Conservation (phyloP, 2,113 vertebrate genomes). For the Piliocolobus tephrosceles region DNA sequence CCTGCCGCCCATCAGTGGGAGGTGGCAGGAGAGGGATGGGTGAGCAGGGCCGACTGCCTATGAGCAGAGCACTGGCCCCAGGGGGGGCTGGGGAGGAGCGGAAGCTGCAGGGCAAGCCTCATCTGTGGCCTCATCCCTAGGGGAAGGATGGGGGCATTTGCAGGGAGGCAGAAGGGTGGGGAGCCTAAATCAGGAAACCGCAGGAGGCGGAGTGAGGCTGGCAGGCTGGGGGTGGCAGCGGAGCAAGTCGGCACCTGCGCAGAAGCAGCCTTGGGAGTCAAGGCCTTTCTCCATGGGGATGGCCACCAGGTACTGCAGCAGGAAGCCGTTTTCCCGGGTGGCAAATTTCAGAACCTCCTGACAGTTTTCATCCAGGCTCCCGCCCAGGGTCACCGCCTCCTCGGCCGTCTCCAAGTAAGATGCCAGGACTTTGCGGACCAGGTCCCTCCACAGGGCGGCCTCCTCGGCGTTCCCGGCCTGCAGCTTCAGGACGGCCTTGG, state of each 20-base stretch:
- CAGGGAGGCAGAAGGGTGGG: background rate
- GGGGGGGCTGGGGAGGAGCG: background rate
- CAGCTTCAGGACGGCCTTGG: slow-evolving; percentile 89
- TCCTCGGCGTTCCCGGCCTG: slow-evolving; percentile 88
- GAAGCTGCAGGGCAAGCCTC: background rate
- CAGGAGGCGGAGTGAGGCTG: background rate
- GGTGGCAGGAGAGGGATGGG: background rate
- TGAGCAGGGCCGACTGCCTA: background rate
- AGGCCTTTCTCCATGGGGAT: slow-evolving; percentile 93
- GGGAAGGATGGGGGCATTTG: background rate
- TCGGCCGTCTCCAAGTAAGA: slow-evolving; percentile 91
- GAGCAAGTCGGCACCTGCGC: slow-evolving; percentile 88
- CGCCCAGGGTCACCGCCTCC: slow-evolving; percentile 82
- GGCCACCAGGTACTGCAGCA: slow-evolving; percentile 90
- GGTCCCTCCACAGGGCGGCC: slow-evolving; percentile 89
- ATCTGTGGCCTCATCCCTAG: too few species aligned
- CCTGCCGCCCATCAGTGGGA: background rate
- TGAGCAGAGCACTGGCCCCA: background rate
- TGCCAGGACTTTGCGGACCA: slow-evolving; percentile 91
- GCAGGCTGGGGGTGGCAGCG: background rate
- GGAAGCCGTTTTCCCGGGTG: slow-evolving; percentile 85
- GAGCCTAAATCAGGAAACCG: background rate
- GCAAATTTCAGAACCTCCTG: slow-evolving; percentile 83
- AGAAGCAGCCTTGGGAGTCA: slow-evolving; percentile 94
- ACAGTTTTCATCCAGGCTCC: slow-evolving; percentile 86